Base-by-base conservation (phyloP, 2,113 vertebrate genomes). In the Rhabdomys dilectus region DNA sequence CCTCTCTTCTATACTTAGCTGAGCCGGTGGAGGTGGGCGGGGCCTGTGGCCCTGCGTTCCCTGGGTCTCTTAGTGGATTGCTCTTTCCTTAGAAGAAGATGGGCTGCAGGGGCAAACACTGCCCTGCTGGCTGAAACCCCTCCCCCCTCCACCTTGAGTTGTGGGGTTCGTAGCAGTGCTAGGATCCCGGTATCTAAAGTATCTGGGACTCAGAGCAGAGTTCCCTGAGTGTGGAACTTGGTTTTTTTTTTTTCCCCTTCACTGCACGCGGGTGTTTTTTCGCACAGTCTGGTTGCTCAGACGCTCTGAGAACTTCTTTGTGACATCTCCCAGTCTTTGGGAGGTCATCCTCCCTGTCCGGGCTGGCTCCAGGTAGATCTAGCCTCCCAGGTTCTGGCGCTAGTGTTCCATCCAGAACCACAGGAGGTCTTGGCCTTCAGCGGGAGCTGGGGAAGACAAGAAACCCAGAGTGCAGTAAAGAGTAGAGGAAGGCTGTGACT, bases 331-430 rank as follows among this genome's bases (percentile, higher is more conserved):
- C 4, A 26, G 56, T n/a, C 62, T 68, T 56, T 1, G 9, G 88
- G 89, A 64, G 58, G 53, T 21, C 19, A 22, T 10, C 51, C 7
- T 36, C 22, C 29, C 5, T 6, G 22, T 9, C 75, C 70, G 66
- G 91, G 89, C 75, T 21, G 73, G 73, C 88, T 36, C 90, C 51
- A 81, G 64, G 17, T 76, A 73, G 53, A 15, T 45, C 42, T 13
- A 1, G 16, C 34, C 2, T 75, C 45, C 78, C 73, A 96, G 85
- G 76, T 56, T 22, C 36, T 0, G 0, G 10, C 15, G 70, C 39
- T 15, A 0, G 17, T 4, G 3, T 19, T 11, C 7, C 36, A 31
- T 86, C 51, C 31, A 34, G 72, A 66, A 17, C 48, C 0, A 21
- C 26, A 31, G 19, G 12, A 9, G 62, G 42, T 17, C 42, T 48